Evolutionary conservation across 2,113 vertebrate genomes (phyloP).

Genomic region (Sterna hirundo): DNA sequence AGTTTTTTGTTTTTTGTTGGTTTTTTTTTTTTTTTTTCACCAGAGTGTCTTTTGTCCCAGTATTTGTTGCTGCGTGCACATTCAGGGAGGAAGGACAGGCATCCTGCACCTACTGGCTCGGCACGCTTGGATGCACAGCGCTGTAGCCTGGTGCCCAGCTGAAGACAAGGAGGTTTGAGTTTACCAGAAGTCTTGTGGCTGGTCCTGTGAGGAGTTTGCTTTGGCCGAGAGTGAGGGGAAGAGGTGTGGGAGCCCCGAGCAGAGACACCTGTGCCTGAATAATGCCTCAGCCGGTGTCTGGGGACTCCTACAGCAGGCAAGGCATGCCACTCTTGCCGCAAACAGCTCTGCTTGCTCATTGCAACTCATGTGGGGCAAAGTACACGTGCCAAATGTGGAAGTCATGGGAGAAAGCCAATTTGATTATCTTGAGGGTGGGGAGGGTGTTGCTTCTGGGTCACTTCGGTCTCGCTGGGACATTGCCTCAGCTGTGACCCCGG

Average conservation of each 20-base stretch:
- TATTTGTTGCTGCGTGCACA: fast-evolving
- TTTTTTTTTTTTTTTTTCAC: background rate
- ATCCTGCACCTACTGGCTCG: background rate
- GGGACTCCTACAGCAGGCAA: background rate
- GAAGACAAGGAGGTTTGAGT: background rate
- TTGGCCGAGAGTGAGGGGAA: background rate
- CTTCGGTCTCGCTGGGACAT: background rate
- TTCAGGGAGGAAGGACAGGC: background rate
- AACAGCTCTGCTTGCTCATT: background rate
- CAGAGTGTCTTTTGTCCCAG: background rate
- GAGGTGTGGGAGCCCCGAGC: background rate
- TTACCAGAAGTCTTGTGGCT: background rate
- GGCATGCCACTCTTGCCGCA: background rate
- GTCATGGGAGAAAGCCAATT: background rate
- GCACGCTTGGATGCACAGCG: fast-evolving
- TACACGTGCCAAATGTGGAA: background rate
- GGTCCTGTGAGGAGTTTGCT: background rate
- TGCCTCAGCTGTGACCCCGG: background rate
- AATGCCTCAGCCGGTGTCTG: background rate
- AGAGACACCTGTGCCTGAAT: fast-evolving
- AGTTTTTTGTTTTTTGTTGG: background rate
- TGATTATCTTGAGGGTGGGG: background rate
- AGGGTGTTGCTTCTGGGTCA: background rate
- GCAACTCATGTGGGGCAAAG: background rate
- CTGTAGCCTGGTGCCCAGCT: background rate